Conservation (phyloP, 1,140 invertebrate genomes). For the Drosophila mauritiana region DNA sequence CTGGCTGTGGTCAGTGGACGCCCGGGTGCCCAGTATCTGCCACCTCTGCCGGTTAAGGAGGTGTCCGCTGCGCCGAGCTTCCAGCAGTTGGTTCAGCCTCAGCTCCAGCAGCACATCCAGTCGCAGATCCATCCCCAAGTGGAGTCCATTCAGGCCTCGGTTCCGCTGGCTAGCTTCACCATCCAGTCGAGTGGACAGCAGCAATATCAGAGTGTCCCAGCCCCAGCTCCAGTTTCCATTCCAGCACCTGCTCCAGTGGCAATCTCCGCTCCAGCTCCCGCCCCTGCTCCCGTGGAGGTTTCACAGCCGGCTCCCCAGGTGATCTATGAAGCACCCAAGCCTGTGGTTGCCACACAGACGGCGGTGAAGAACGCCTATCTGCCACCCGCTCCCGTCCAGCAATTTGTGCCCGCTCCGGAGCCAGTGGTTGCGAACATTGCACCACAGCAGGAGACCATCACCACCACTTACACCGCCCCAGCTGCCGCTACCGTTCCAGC, state of each 20-base stretch:
- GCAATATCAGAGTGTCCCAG: constrained; percentile 5
- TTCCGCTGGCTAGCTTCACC: constrained; percentile 63
- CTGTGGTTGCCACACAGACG: constrained; percentile 49
- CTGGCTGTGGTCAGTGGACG: constrained; percentile 44
- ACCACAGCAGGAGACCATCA: constrained; percentile 18
- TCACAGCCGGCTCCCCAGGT: constrained; percentile 21
- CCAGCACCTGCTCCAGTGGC: constrained; percentile 5
- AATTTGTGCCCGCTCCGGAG: constrained; percentile 45
- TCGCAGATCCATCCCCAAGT: constrained; percentile 46
- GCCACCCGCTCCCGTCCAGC: constrained; percentile 41
- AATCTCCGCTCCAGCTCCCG: neutral
- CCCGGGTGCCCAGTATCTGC: constrained; percentile 49
- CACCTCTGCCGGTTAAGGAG: constrained; percentile 54
- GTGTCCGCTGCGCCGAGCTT: constrained; percentile 18
- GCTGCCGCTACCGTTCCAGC: neutral
- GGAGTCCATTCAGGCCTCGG: constrained; percentile 63
- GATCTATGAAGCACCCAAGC: constrained; percentile 52
- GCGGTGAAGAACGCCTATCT: constrained; percentile 47
- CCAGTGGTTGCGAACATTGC: constrained; percentile 24
- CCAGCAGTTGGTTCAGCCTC: constrained; percentile 42
- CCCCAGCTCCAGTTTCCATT: neutral
- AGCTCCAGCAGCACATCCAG: constrained; percentile 30
- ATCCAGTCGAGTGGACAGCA: constrained; percentile 46
- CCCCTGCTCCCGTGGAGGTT: neutral
- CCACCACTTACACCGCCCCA: constrained; percentile 9